Percentiles rank a stretch among this genome's conserved stretches.
Evolutionary conservation across 2,797 vertebrate species (phyloP).

Genomic region (Fundulus diaphanus): DNA sequence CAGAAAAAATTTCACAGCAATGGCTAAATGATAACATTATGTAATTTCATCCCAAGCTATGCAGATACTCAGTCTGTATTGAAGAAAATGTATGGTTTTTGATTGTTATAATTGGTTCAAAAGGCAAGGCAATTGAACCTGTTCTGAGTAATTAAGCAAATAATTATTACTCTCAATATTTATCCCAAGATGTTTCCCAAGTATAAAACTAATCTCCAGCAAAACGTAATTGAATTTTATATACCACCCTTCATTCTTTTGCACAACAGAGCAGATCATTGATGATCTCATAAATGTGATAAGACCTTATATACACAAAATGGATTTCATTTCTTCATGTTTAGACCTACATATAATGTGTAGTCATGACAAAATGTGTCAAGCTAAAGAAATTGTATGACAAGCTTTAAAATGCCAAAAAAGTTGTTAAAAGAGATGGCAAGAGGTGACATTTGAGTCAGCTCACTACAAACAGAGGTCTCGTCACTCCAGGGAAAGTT

Average conservation of each 20-base stretch:
- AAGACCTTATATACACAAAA: background rate
- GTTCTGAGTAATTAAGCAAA: background rate
- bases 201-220: too few species aligned
- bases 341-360: background rate
- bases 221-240: too few species aligned
- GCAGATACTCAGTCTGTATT: background rate
- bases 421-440: slow-evolving; percentile 8
- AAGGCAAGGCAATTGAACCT: too few species aligned
- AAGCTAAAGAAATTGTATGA: background rate
- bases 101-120: background rate
- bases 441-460: slow-evolving; percentile 32
- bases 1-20: background rate
- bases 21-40: background rate
- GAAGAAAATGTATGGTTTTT: background rate
- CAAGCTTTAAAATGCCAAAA: slow-evolving; percentile 8
- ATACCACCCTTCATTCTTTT: background rate
- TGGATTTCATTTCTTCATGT: background rate
- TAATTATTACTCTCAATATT: too few species aligned
- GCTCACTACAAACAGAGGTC: slow-evolving; percentile 13
- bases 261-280: background rate
- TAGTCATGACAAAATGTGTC: background rate
- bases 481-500: background rate
- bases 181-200: background rate
- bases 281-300: background rate
- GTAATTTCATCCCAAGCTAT: background rate